Evolutionary conservation across 1,140 invertebrate species (phyloP), one percentile per base, ranked within the genome.

Genomic region (Drosophila lacertosa): DNA sequence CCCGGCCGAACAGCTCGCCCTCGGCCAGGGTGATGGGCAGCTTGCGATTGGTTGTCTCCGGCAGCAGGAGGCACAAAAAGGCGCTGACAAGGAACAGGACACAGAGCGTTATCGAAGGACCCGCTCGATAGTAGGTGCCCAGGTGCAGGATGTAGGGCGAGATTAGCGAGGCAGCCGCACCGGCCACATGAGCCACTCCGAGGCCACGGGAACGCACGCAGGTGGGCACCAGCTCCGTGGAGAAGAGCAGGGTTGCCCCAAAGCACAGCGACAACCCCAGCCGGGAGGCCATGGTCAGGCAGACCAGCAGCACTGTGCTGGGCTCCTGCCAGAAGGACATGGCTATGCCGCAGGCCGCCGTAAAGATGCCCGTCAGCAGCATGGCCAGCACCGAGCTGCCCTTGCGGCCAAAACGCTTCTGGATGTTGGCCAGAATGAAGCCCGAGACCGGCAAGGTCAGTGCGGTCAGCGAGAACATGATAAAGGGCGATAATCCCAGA

Each of bases 151-250:
- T 91, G 11, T 73, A 90, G 0, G 88, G 88, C n/a, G 88, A 78
- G 0, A 90, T 32, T n/a, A 89, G 77, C 3, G 86, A 89, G 9
- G 67, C 92, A 0, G 92, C 92, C 64, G 93, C 93, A 4, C 93
- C 93, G 9, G 91, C 90, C 16, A 94, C 91, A 64, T 93, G 93
- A 2, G 93, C 89, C 4, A 91, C 84, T 0, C 92, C 92, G 26
- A 93, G 84, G n/a, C 92, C 93, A 74, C 93, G 92, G 1, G 92
- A 93, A 40, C 94, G 90, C 4, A 95, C 92, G 10, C 93, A 92
- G 2, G 94, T 95, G 5, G 94, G 94, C 57, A 94, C 92, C 9
- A 94, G 81, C 74, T 95, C 94, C 0, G 94, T 93, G 10, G 94
- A 93, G 67, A 94, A 95, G 58, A 93, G 92, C 68, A 94, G 79